phyloP scores from a whole-genome alignment of 2,113 vertebrate species.

The Austrofundulus limnaeus region DNA sequence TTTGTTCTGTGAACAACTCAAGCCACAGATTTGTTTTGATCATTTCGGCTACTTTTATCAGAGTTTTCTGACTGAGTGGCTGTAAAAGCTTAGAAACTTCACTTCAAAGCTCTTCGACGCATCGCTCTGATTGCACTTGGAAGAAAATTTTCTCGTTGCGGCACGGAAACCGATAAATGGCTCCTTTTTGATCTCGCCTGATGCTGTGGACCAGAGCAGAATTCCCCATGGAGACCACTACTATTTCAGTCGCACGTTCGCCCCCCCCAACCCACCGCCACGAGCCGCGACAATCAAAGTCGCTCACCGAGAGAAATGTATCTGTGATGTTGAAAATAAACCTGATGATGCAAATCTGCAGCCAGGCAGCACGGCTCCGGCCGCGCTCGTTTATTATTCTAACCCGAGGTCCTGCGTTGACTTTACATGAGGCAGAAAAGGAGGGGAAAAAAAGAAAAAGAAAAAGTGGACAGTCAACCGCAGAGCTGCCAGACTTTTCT shows the following conservation, averaged over 20 bases:
- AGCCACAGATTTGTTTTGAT: slow-evolving; percentile 24
- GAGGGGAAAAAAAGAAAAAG: not conserved
- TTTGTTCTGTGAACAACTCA: not conserved
- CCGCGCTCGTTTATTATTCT: slow-evolving; percentile 63
- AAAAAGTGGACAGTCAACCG: slow-evolving; percentile 20
- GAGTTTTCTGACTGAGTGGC: not conserved
- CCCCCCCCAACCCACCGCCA: slow-evolving; percentile 18
- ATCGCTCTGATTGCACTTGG: slow-evolving; percentile 41
- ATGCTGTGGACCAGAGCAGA: slow-evolving; percentile 19
- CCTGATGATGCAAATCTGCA: slow-evolving; percentile 52
- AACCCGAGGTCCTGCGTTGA: slow-evolving; percentile 41
- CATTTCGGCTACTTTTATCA: slow-evolving; percentile 3
- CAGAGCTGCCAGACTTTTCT: slow-evolving; percentile 39
- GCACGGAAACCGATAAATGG: slow-evolving; percentile 13
- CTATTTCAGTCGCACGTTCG: slow-evolving; percentile 44
- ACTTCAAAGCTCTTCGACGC: slow-evolving; percentile 35
- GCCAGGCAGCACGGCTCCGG: slow-evolving; percentile 39
- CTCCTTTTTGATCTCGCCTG: slow-evolving; percentile 40
- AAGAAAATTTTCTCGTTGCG: not conserved
- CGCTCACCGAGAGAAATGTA: slow-evolving; percentile 65
- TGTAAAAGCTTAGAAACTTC: slow-evolving; percentile 44
- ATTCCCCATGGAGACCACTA: slow-evolving; percentile 26
- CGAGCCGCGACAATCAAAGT: slow-evolving; percentile 73
- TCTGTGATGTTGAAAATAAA: slow-evolving; percentile 71
- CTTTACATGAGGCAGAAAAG: slow-evolving; percentile 39